Evolutionary conservation across 2,888 invertebrate species (phyloP), one percentile per base, ranked within the genome.

Genomic region (Drosophila nigritarsus): DNA sequence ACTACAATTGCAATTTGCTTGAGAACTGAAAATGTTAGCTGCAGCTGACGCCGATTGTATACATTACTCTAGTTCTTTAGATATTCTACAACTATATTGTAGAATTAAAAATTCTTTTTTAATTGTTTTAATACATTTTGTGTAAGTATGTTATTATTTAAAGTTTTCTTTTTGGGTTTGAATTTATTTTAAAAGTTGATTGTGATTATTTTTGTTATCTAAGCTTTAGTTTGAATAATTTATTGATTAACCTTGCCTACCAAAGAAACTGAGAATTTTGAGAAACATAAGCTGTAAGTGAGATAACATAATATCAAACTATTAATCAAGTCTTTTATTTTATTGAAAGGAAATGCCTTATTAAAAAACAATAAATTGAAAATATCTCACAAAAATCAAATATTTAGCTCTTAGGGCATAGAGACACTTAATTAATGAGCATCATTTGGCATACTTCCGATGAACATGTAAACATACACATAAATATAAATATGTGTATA

Each of bases 331-430:
- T 29, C 29, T 20, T 34, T 13, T 27, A 45, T 62, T 27, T 6
- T 61, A 55, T 45, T 49, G 65, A 65, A 42, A 63, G 77, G 77
- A 80, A 80, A 77, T 75, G 59, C 49, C 75, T 77, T 70, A 77
- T 80, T 77, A 77, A 70, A 77, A 60, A 34, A 34, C 77, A 70
- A 77, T 77, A 77, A 80, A 80, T 70, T 63, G 15, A 30, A 30
- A 53, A 54, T 54, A 45, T 48, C 24, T 27, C 15, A 50, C 51
- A 65, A 34, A 38, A 29, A 34, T 34, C 32, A 40, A 61, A 48
- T 32, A 53, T 32, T 27, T 38, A 45, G 15, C 45, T 32, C 27
- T 27, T 30, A 27, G 50, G 32, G 42, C 50, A 29, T 20, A 53
- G 51, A 64, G 36, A 49, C 40, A 51, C 45, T 36, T 38, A 62